Conservation (phyloP, 2,888 invertebrate genomes). For the Sipunculus nudus region DNA sequence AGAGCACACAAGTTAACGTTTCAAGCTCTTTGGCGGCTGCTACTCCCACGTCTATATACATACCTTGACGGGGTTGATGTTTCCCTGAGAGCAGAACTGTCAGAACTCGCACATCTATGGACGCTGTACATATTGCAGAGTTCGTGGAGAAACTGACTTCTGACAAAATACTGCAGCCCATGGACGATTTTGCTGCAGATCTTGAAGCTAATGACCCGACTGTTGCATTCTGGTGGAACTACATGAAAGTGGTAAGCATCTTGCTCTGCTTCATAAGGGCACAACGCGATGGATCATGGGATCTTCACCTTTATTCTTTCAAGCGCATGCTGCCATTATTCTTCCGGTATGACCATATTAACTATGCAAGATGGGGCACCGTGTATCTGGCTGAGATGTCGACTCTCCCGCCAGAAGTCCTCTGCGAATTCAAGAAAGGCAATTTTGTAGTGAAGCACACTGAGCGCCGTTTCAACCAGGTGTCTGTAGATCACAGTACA, state of each 20-base stretch:
- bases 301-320: neutral
- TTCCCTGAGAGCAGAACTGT: neutral
- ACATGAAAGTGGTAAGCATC: neutral
- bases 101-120: too few species aligned
- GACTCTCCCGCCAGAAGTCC: neutral
- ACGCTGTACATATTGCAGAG: neutral
- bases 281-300: neutral
- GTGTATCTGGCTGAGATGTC: neutral
- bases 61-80: neutral
- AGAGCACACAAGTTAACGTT: neutral
- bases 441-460: slow-evolving; percentile 14
- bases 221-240: neutral
- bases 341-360: neutral
- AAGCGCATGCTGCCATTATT: neutral
- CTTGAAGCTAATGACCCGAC: too few species aligned
- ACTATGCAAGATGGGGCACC: neutral
- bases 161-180: neutral
- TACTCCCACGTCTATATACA: neutral
- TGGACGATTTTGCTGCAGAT: too few species aligned
- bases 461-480: slow-evolving; percentile 13
- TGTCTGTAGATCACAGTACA: slow-evolving; percentile 12
- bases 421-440: neutral
- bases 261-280: neutral
- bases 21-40: neutral
- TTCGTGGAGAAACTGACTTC: neutral